These are phyloP conservation scores for Rhinogobius similis DNA, from an alignment of 2,113 vertebrate species.

Conservation along the genomic window DNA sequence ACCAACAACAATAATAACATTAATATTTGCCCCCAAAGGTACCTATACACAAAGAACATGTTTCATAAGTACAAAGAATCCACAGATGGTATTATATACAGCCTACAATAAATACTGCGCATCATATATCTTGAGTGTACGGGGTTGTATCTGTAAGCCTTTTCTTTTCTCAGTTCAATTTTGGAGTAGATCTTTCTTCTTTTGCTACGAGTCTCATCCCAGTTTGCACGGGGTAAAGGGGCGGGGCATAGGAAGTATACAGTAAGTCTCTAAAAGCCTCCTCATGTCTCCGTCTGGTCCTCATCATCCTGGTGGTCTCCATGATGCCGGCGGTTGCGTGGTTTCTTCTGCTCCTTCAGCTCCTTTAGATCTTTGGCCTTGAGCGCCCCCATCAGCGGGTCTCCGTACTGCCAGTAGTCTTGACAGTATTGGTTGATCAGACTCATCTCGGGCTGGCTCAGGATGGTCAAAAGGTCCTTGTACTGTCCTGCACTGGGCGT, in stretches of 20 bases:
- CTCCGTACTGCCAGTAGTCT: constrained; percentile 92
- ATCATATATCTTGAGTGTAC: constrained; percentile 74
- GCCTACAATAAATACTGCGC: constrained; percentile 92
- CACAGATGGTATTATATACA: constrained; percentile 86
- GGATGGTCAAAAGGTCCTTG: constrained; percentile 94
- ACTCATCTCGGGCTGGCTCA: constrained; percentile 94
- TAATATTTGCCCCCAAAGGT: constrained; percentile 77
- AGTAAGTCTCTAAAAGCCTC: constrained; percentile 27
- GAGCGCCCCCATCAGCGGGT: constrained; percentile 81
- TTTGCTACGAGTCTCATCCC: constrained; percentile 70
- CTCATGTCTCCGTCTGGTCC: constrained; percentile 87
- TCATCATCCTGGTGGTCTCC: constrained; percentile 67
- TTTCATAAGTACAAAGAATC: constrained; percentile 81
- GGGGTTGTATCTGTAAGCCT: constrained; percentile 52
- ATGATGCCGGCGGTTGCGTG: constrained; percentile 94
- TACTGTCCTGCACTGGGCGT: constrained; percentile 81
- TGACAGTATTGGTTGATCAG: constrained; percentile 99
- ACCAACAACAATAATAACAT: constrained; percentile 71
- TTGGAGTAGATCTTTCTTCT: constrained; percentile 42
- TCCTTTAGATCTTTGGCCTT: constrained; percentile 85
- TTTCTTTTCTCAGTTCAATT: constrained; percentile 56
- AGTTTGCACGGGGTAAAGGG: constrained; percentile 44
- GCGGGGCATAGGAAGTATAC: background rate
- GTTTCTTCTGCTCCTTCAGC: constrained; percentile 95
- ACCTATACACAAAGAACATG: constrained; percentile 81